Base-by-base conservation (phyloP, 64 coral and sea anemone species). In the Pocillopora damicornis region DNA sequence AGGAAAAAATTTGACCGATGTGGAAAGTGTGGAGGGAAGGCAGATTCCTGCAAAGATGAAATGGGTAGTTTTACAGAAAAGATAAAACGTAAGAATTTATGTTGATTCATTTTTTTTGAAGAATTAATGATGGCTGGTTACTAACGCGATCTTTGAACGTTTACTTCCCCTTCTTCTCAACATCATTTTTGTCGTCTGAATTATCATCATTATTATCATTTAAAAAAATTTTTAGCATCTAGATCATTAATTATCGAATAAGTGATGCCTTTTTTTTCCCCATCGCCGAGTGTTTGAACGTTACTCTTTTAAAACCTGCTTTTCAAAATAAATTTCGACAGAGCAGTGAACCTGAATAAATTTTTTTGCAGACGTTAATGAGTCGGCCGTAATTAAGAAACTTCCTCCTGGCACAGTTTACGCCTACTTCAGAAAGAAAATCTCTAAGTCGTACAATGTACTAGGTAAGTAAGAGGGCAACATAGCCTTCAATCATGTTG, bases 21-120 rank as follows among this genome's bases (percentile, higher is more conserved):
- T 66, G 61, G 38, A 22, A 17, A 66, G 20, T 91, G 89, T 42
- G 76, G 45, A 4, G 89, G 89, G 9, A 78, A 75, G 36, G 89
- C 71, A 10, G 62, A 82, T 13, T 45, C 74, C 17, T 91, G 89
- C 56, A 69, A 16, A 8, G 14, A 59, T 20, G 38, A 22, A 22
- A 59, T 13, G 1, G 37, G 20, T 18, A 51, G 17, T 37, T 83
- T 83, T 42, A 83, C 30, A 3, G 62, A 45, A 9, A n/a, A 67
- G 35, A 83, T 65, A 18, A 15, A 16, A 15, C 37, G 80, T 83
- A 83, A 83, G 80, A 51, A 51, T 45, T 5, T 20, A 78, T n/a
- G 1, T 4, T 17, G 23, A 17, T 22, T 68, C 65, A 6, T 1
- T 17, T 4, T 25, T n/a, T 22, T 17, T 69, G 63, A 68, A 23